Percentiles rank a stretch among this genome's conserved stretches.
These are phyloP conservation scores for Channa striata DNA, from an alignment of 2,797 vertebrate species.

Conservation along the genomic window DNA sequence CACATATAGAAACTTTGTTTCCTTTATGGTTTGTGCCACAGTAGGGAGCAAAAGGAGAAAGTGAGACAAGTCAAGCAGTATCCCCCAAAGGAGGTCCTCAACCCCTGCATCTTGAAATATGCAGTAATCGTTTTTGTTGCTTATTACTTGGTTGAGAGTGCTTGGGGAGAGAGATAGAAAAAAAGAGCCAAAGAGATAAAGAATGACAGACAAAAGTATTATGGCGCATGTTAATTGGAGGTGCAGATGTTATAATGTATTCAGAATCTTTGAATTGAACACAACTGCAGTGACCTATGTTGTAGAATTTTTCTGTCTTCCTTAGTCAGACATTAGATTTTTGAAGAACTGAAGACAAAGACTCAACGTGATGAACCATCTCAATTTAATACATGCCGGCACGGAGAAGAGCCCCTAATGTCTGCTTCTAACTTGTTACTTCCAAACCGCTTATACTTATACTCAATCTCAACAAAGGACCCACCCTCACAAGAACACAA, in stretches of 20 bases:
- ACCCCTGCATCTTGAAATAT: conserved; percentile 36
- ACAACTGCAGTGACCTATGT: conserved; percentile 24
- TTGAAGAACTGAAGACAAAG: no score
- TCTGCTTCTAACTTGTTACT: no score
- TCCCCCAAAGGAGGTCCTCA: conserved; percentile 50
- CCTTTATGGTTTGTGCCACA: conserved; percentile 21
- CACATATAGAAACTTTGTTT: conserved; percentile 28
- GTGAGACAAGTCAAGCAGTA: conserved; percentile 46
- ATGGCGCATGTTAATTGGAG: neutral
- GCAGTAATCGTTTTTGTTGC: conserved; percentile 38
- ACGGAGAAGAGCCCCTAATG: no score
- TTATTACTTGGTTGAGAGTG: neutral
- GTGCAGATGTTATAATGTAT: conserved; percentile 12
- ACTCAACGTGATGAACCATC: no score
- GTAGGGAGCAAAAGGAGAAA: conserved; percentile 29
- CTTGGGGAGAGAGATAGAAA: neutral
- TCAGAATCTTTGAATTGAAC: conserved; percentile 24
- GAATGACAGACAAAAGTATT: conserved; percentile 23
- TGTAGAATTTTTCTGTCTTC: no score
- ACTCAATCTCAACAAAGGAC: no score
- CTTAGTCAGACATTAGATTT: no score
- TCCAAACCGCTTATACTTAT: no score
- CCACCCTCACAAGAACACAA: no score
- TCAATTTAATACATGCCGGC: no score
- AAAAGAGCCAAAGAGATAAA: conserved; percentile 14